phyloP scores from a whole-genome alignment of 2,888 invertebrate genomes.

The Synanthedon myopaeformis region DNA sequence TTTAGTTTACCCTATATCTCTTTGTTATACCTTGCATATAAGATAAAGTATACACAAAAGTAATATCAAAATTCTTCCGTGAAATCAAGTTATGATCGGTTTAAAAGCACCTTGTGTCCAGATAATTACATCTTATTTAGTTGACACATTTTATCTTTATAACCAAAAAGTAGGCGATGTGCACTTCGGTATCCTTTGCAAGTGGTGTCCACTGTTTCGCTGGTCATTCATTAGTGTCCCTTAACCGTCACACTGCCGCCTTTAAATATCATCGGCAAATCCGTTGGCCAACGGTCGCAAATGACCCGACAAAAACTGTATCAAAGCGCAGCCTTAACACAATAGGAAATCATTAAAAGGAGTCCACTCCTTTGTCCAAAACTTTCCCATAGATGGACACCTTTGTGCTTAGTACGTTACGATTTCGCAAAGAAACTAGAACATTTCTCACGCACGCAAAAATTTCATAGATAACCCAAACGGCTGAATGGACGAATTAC shows the following conservation, averaged over 20 bases:
- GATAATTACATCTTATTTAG: too few species aligned
- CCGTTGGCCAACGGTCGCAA: constrained; percentile 63
- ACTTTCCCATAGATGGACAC: constrained; percentile 44
- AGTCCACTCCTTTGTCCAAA: constrained; percentile 57
- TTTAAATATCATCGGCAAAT: constrained; percentile 62
- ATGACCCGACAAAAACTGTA: constrained; percentile 55
- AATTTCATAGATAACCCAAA: constrained; percentile 56
- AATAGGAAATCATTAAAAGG: constrained; percentile 67
- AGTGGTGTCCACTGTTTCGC: not conserved
- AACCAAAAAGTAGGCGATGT: too few species aligned
- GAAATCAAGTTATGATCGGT: too few species aligned
- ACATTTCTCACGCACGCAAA: constrained; percentile 65
- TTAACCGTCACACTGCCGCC: constrained; percentile 33
- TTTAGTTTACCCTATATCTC: too few species aligned
- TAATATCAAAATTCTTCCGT: too few species aligned
- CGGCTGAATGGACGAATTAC: constrained; percentile 49
- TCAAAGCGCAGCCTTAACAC: constrained; percentile 45
- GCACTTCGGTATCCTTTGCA: too few species aligned
- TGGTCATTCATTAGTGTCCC: constrained; percentile 4
- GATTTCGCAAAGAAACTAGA: constrained; percentile 67
- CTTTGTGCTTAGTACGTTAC: constrained; percentile 49
- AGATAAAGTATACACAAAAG: too few species aligned
- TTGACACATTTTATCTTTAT: too few species aligned
- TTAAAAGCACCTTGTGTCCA: too few species aligned
- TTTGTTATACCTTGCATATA: too few species aligned